Conservation (phyloP, 2,888 invertebrate genomes). For the Harpalus rufipes region DNA sequence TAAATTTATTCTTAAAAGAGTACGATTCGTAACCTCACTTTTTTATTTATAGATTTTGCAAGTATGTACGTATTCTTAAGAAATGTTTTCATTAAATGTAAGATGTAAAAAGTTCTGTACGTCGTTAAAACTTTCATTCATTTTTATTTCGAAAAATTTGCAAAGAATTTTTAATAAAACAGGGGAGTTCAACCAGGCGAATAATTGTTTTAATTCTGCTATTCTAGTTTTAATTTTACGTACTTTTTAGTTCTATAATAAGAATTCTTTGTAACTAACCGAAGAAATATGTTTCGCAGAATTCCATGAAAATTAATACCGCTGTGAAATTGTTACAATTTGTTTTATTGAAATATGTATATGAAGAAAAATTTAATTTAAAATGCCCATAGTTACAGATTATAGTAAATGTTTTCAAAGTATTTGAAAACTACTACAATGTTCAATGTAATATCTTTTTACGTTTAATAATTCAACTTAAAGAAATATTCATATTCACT, state of each 20-base stretch:
- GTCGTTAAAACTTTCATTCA: constrained; percentile 54
- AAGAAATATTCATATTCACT: no score
- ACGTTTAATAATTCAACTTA: no score
- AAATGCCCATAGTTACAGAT: not conserved
- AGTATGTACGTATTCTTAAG: not conserved
- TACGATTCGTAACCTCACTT: not conserved
- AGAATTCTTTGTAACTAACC: constrained; percentile 5
- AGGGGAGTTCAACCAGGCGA: constrained; percentile 25
- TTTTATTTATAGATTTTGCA: constrained; percentile 4
- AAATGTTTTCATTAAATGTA: constrained; percentile 15
- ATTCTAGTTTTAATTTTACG: constrained; percentile 30
- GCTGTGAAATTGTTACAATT: not conserved
- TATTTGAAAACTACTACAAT: no score
- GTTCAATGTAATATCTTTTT: no score
- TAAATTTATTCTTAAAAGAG: constrained; percentile 1
- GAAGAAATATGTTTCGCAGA: not conserved
- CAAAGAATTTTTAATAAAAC: constrained; percentile 60
- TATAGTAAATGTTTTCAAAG: no score
- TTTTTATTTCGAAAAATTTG: constrained; percentile 49
- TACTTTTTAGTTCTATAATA: not conserved
- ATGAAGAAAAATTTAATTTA: not conserved
- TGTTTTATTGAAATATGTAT: not conserved
- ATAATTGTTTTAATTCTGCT: constrained; percentile 46
- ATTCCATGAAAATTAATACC: not conserved
- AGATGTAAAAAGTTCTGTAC: constrained; percentile 33